Percentiles rank a stretch among this genome's conserved stretches.
phyloP scores from a whole-genome alignment of 2,888 invertebrate genomes.

The Agrochola macilenta region DNA sequence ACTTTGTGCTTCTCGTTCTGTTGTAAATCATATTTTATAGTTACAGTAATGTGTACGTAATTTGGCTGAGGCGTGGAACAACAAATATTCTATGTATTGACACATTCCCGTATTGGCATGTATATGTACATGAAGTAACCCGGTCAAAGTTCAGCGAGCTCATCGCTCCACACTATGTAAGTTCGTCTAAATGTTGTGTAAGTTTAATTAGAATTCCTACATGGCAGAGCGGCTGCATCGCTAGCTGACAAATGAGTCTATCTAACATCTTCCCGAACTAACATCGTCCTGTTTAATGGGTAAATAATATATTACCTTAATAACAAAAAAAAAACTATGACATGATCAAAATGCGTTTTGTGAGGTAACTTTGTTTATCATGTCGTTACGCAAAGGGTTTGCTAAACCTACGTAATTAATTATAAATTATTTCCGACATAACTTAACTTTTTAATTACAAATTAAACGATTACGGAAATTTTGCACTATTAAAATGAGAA shows the following conservation, averaged over 20 bases:
- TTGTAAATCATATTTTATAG: slow-evolving; percentile 25
- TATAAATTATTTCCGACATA: neutral
- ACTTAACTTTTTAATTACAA: slow-evolving; percentile 24
- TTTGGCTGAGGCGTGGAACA: slow-evolving; percentile 34
- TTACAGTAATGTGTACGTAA: slow-evolving; percentile 20
- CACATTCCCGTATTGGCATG: slow-evolving; percentile 61
- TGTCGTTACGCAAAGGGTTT: neutral
- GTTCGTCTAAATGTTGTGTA: slow-evolving; percentile 82
- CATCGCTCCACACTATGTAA: slow-evolving; percentile 78
- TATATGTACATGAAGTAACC: slow-evolving; percentile 66
- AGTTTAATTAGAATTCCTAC: slow-evolving; percentile 85
- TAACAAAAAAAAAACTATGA: neutral
- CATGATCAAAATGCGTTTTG: neutral
- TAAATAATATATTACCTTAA: slow-evolving; percentile 63
- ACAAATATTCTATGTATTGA: slow-evolving; percentile 60
- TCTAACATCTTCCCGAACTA: slow-evolving; percentile 71
- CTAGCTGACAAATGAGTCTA: slow-evolving; percentile 81
- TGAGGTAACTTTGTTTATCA: neutral
- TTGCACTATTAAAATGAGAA: slow-evolving; percentile 39
- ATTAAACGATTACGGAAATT: slow-evolving; percentile 38
- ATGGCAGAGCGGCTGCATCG: slow-evolving; percentile 69
- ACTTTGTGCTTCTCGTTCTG: neutral
- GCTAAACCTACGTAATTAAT: neutral
- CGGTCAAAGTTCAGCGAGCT: slow-evolving; percentile 79
- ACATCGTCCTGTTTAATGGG: slow-evolving; percentile 64